Percentiles rank a stretch among this genome's conserved stretches.
These are phyloP conservation scores for Cepaea hortensis DNA, from an alignment of 2,888 invertebrate species.

Conservation along the genomic window DNA sequence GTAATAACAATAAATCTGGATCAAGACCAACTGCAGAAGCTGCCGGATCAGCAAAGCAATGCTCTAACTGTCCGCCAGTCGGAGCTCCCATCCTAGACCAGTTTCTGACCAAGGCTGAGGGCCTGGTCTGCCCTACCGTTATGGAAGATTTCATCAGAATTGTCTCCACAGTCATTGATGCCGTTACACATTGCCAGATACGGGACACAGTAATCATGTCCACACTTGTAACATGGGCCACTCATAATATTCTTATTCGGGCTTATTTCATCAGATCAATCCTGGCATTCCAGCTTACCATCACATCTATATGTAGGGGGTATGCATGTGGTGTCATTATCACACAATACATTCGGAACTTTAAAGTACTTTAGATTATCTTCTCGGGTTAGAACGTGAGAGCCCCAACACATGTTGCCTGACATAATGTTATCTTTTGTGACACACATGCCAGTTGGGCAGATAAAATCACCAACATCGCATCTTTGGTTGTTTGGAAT, in stretches of 20 bases:
- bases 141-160: neutral
- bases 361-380: neutral
- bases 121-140: too few relatives aligned
- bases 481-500: neutral
- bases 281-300: neutral
- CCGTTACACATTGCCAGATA: neutral
- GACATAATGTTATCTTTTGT: neutral
- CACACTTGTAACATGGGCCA: neutral
- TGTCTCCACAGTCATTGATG: conserved; percentile 13
- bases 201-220: neutral
- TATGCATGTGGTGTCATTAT: neutral
- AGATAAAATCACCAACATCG: neutral
- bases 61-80: too few relatives aligned
- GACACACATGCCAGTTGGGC: neutral
- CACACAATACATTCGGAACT: neutral
- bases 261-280: conserved; percentile 1
- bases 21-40: too few relatives aligned
- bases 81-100: too few relatives aligned
- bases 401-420: neutral
- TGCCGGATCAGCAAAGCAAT: too few relatives aligned
- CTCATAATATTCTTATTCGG: neutral
- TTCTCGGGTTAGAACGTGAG: too few relatives aligned
- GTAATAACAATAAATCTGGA: too few relatives aligned
- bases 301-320: conserved; percentile 1
- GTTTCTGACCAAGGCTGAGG: too few relatives aligned